phyloP scores from a whole-genome alignment of 2,888 invertebrate species.

The Empis livida region DNA sequence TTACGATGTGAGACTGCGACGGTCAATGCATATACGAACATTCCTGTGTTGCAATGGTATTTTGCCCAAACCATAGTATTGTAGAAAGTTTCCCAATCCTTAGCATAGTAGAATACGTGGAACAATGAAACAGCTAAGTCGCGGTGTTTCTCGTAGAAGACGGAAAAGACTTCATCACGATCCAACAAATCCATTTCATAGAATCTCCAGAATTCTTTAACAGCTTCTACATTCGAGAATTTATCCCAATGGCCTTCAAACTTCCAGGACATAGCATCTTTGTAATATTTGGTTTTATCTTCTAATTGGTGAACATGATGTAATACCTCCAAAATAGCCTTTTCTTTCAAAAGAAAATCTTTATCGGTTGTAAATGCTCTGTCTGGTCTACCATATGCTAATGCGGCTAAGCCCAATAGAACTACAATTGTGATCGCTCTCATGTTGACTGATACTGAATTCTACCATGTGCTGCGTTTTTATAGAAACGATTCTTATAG shows the following conservation, averaged over 20 bases:
- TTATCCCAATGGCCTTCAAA: slow-evolving; percentile 4
- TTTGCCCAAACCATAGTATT: slow-evolving; percentile 52
- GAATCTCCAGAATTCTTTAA: slow-evolving; percentile 7
- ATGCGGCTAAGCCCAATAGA: slow-evolving; percentile 5
- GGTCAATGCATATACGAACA: slow-evolving; percentile 45
- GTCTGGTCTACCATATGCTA: slow-evolving; percentile 5
- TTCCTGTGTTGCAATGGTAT: slow-evolving; percentile 42
- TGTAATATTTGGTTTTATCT: slow-evolving; percentile 6
- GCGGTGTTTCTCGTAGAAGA: slow-evolving; percentile 9
- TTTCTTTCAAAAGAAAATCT: slow-evolving; percentile 10
- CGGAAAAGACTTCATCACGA: slow-evolving; percentile 10
- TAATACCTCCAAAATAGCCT: slow-evolving; percentile 10
- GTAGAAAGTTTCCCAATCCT: slow-evolving; percentile 53
- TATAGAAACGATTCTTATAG: no score
- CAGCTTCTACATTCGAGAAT: slow-evolving; percentile 8
- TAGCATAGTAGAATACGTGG: slow-evolving; percentile 50
- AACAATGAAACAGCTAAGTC: slow-evolving; percentile 42
- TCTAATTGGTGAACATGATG: slow-evolving; percentile 11
- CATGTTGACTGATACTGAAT: slow-evolving; percentile 11
- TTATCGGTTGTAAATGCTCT: slow-evolving; percentile 8
- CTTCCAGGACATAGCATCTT: slow-evolving; percentile 7
- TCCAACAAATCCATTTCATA: slow-evolving; percentile 5
- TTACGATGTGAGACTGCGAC: slow-evolving; percentile 44
- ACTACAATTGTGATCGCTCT: slow-evolving; percentile 10
- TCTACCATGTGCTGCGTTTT: no score